Evolutionary conservation across 1,140 invertebrate genomes (phyloP).

Genomic region (Steinernema khuongi): DNA sequence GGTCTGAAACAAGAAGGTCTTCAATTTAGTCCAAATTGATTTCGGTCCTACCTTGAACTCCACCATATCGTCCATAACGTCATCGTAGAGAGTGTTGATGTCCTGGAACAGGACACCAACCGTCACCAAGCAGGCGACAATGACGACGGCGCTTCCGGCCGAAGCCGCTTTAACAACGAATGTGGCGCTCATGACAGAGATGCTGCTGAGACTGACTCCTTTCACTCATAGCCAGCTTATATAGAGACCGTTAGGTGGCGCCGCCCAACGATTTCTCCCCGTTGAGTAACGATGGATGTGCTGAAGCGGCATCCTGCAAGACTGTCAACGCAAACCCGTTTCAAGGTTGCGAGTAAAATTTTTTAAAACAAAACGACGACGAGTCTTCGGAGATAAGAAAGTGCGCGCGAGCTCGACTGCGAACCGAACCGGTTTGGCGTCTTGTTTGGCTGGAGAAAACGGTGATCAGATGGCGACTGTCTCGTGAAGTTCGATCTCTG

Average conservation of each 20-base stretch:
- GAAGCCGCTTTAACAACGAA: constrained; percentile 17
- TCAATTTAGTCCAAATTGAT: background rate
- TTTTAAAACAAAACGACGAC: constrained; percentile 14
- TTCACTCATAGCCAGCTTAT: background rate
- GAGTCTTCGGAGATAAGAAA: background rate
- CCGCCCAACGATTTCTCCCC: background rate
- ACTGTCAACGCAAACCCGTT: background rate
- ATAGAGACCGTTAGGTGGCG: background rate
- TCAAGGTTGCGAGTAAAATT: constrained; percentile 15
- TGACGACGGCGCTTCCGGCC: background rate
- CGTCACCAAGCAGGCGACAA: constrained; percentile 11
- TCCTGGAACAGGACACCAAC: constrained; percentile 18
- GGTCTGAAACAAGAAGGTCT: background rate
- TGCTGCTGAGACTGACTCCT: background rate
- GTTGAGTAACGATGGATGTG: background rate
- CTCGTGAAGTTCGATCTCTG: background rate
- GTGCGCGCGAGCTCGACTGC: background rate
- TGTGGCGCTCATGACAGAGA: background rate
- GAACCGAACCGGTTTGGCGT: background rate
- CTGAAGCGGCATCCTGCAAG: background rate
- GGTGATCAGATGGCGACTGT: background rate
- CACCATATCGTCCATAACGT: constrained; percentile 9
- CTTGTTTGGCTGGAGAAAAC: background rate
- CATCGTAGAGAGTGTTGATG: constrained; percentile 46
- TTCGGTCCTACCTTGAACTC: background rate